Evolutionary conservation across 2,888 invertebrate species (phyloP).

Genomic region (Agriopis marginaria): DNA sequence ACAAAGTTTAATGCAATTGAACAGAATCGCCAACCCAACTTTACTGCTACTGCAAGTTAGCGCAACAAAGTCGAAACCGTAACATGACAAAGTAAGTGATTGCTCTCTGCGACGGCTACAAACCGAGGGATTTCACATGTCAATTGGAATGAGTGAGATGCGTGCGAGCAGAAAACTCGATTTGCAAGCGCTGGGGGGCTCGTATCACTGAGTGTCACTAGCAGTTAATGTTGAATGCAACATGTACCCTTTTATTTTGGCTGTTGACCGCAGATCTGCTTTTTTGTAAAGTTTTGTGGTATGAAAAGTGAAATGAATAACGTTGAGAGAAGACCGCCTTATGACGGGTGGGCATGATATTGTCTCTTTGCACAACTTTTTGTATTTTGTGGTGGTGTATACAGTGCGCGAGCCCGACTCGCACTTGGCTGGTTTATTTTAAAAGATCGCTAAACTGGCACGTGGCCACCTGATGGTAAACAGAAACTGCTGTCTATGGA

Average conservation of each 20-base stretch:
- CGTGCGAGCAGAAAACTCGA: slow-evolving; percentile 73
- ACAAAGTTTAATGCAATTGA: slow-evolving; percentile 5
- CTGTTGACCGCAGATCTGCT: slow-evolving; percentile 10
- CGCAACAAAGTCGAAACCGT: slow-evolving; percentile 26
- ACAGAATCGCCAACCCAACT: slow-evolving; percentile 4
- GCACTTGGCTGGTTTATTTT: too few species aligned
- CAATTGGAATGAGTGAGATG: slow-evolving; percentile 65
- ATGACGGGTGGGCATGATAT: too few species aligned
- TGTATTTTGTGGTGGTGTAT: too few species aligned
- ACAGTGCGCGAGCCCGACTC: too few species aligned
- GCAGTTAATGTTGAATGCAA: slow-evolving; percentile 58
- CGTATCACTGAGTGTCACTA: slow-evolving; percentile 71
- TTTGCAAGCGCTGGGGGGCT: slow-evolving; percentile 70
- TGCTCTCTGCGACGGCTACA: slow-evolving; percentile 40
- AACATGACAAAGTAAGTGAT: slow-evolving; percentile 43
- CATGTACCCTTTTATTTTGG: slow-evolving; percentile 32
- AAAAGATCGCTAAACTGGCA: too few species aligned
- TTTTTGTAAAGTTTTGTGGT: background rate
- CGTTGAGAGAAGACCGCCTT: too few species aligned
- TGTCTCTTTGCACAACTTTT: too few species aligned
- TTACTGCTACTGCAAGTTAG: slow-evolving; percentile 6
- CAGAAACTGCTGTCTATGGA: too few species aligned
- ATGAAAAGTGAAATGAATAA: background rate
- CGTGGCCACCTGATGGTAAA: too few species aligned
- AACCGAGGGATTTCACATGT: slow-evolving; percentile 62